phyloP scores from a whole-genome alignment of 1,140 invertebrate species.

The Homarus americanus region DNA sequence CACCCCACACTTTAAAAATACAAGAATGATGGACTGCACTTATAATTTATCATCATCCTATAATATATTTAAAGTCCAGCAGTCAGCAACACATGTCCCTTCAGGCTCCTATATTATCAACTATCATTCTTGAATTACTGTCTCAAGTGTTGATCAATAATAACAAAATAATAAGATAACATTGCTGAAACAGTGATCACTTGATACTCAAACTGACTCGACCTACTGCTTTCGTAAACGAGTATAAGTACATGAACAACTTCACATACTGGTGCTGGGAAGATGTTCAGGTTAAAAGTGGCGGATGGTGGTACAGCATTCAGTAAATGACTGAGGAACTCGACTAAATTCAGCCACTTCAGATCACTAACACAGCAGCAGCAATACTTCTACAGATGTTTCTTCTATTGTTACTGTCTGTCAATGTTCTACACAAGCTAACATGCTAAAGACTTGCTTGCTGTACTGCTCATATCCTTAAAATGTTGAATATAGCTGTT shows the following conservation, averaged over 20 bases:
- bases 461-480: neutral
- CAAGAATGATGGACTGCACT: neutral
- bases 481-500: neutral
- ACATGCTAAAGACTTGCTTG: neutral
- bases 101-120: neutral
- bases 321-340: neutral
- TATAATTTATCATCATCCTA: neutral
- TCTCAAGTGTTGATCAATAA: neutral
- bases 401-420: neutral
- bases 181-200: no score
- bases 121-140: neutral
- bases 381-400: neutral
- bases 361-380: neutral
- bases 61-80: neutral
- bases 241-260: neutral
- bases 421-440: neutral
- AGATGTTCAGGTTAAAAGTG: neutral
- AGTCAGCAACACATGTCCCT: neutral
- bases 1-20: conserved; percentile 7
- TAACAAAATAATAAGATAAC: no score
- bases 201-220: no score
- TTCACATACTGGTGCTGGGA: neutral
- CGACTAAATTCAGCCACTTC: neutral
- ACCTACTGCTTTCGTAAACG: neutral
- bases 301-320: neutral